phyloP scores from a whole-genome alignment of 2,113 vertebrate genomes.

The Echinops telfairi region DNA sequence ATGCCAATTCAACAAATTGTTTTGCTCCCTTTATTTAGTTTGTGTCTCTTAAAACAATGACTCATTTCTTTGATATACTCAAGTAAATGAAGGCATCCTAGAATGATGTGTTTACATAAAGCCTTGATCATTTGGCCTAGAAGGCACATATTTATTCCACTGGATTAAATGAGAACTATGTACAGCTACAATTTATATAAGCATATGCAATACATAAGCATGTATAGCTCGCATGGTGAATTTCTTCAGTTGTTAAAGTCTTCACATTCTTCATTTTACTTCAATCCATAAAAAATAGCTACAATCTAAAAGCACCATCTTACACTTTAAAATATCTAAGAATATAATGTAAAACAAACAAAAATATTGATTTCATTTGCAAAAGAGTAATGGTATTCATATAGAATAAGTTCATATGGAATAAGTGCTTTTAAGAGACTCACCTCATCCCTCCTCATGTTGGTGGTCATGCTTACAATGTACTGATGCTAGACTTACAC shows the following conservation, averaged over 20 bases:
- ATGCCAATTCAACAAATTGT: conserved; percentile 83
- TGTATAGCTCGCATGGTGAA: not conserved
- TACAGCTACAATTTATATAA: not conserved
- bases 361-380: conserved; percentile 78
- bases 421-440: conserved; percentile 62
- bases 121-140: conserved; percentile 45
- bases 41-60: conserved; percentile 30
- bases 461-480: conserved; percentile 32
- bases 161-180: conserved; percentile 41
- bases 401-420: conserved; percentile 67
- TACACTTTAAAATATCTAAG: conserved; percentile 72
- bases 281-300: conserved; percentile 70
- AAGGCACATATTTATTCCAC: not conserved
- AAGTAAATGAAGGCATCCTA: conserved; percentile 78
- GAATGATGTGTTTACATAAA: conserved; percentile 80
- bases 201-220: not conserved
- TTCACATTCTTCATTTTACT: conserved; percentile 61
- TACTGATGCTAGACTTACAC: conserved; percentile 21
- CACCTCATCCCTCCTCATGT: conserved; percentile 39
- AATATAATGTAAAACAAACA: conserved; percentile 69
- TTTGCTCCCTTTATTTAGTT: not conserved
- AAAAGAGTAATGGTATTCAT: conserved; percentile 72
- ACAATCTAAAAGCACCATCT: conserved; percentile 45
- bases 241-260: not conserved
- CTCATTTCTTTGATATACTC: conserved; percentile 81